Conservation (phyloP, 2,797 vertebrate genomes). For the Hyperoplus lanceolatus region DNA sequence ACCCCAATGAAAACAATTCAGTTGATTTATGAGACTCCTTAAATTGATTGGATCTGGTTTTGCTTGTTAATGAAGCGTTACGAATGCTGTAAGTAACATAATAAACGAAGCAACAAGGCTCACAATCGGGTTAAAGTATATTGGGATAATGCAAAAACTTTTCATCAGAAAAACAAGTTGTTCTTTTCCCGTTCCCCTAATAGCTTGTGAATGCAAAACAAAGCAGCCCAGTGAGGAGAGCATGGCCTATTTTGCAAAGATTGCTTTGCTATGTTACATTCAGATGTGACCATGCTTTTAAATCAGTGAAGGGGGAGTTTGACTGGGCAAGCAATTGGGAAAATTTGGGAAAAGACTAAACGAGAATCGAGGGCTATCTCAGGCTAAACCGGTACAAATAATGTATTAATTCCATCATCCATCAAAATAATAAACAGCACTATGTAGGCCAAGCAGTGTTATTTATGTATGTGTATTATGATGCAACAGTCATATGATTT, state of each 20-base stretch:
- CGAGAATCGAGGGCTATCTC: not conserved
- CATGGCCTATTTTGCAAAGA: not conserved
- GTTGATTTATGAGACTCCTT: not conserved
- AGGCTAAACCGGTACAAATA: no score
- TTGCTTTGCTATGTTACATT: not conserved
- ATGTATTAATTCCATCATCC: no score
- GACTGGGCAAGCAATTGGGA: constrained; percentile 23
- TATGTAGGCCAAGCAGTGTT: no score
- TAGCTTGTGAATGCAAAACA: not conserved
- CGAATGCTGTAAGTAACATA: not conserved
- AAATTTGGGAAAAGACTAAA: not conserved
- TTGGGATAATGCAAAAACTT: not conserved
- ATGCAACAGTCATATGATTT: no score
- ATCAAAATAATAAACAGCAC: no score
- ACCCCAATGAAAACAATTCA: not conserved
- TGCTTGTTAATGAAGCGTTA: not conserved
- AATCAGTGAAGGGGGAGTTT: constrained; percentile 3
- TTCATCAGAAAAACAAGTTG: not conserved
- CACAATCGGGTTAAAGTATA: not conserved
- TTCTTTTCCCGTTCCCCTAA: not conserved
- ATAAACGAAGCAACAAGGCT: not conserved
- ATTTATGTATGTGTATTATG: no score
- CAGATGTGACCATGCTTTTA: not conserved
- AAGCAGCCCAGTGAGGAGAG: not conserved
- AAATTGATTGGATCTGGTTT: not conserved